Conservation (phyloP, 1,140 invertebrate species). For the Ceratina australensis region DNA sequence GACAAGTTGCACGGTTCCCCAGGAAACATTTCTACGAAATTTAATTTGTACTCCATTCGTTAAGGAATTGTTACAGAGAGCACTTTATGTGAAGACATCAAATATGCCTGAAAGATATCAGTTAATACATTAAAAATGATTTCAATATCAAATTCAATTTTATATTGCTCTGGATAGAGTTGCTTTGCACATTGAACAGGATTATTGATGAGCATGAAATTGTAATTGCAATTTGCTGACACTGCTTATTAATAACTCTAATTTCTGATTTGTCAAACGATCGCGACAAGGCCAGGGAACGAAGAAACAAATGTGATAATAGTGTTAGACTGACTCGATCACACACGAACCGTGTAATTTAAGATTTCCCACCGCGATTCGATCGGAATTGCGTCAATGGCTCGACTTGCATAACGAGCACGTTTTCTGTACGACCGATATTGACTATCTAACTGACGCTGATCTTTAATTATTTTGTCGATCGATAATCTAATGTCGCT, state of each 20-base stretch:
- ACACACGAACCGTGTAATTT: slow-evolving; percentile 57
- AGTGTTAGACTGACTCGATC: slow-evolving; percentile 35
- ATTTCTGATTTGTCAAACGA: neutral
- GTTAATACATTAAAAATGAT: too few species aligned
- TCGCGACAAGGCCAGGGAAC: slow-evolving; percentile 38
- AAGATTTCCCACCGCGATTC: slow-evolving; percentile 65
- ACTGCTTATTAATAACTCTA: too few species aligned
- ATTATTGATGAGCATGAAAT: too few species aligned
- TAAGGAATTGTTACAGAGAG: too few species aligned
- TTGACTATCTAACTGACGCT: neutral
- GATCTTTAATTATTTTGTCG: slow-evolving; percentile 15
- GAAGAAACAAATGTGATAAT: slow-evolving; percentile 45
- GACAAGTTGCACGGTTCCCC: neutral
- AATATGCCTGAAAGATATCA: too few species aligned
- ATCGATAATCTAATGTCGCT: neutral
- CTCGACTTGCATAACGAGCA: slow-evolving; percentile 65
- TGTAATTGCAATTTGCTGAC: too few species aligned
- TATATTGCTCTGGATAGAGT: too few species aligned
- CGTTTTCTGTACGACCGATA: slow-evolving; percentile 25
- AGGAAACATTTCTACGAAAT: neutral
- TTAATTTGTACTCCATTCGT: neutral
- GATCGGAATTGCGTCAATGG: slow-evolving; percentile 66
- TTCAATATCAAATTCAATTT: too few species aligned
- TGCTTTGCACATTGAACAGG: too few species aligned
- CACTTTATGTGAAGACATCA: too few species aligned